phyloP scores from a whole-genome alignment of 2,113 vertebrate species.

The Noctilio leporinus region DNA sequence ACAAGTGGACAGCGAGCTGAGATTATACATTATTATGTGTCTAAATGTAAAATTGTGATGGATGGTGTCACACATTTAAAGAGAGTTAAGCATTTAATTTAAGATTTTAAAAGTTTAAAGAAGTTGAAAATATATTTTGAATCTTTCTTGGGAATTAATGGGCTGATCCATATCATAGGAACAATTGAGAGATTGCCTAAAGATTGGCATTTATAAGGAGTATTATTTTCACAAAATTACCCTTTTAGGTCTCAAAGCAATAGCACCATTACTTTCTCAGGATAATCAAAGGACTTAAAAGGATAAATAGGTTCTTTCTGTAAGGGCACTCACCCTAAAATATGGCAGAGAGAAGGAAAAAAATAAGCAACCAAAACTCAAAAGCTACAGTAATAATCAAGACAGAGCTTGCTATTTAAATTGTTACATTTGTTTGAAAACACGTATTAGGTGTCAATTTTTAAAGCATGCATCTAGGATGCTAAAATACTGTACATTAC shows the following conservation, averaged over 20 bases:
- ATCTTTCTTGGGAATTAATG: slow-evolving; percentile 53
- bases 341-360: not conserved
- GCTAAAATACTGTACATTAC: not conserved
- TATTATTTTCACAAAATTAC: slow-evolving; percentile 59
- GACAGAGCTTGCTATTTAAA: not conserved
- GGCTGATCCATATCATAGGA: slow-evolving; percentile 41
- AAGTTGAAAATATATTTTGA: slow-evolving; percentile 74
- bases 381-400: slow-evolving; percentile 35
- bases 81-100: slow-evolving; percentile 85
- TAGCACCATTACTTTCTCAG: slow-evolving; percentile 46
- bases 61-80: slow-evolving; percentile 83
- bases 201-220: slow-evolving; percentile 45
- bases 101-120: slow-evolving; percentile 75
- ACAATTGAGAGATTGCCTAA: slow-evolving; percentile 29
- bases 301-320: slow-evolving; percentile 23
- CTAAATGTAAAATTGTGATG: slow-evolving; percentile 88
- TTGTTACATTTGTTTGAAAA: slow-evolving; percentile 33
- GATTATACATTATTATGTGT: slow-evolving; percentile 90
- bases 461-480: not conserved
- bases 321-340: not conserved
- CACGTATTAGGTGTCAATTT: not conserved
- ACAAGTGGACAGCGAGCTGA: slow-evolving; percentile 86
- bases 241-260: slow-evolving; percentile 60
- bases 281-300: slow-evolving; percentile 54
- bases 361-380: slow-evolving; percentile 25